Evolutionary conservation across 2,888 invertebrate genomes (phyloP), one percentile per base, ranked within the genome.

Genomic region (Salpingus planirostris): DNA sequence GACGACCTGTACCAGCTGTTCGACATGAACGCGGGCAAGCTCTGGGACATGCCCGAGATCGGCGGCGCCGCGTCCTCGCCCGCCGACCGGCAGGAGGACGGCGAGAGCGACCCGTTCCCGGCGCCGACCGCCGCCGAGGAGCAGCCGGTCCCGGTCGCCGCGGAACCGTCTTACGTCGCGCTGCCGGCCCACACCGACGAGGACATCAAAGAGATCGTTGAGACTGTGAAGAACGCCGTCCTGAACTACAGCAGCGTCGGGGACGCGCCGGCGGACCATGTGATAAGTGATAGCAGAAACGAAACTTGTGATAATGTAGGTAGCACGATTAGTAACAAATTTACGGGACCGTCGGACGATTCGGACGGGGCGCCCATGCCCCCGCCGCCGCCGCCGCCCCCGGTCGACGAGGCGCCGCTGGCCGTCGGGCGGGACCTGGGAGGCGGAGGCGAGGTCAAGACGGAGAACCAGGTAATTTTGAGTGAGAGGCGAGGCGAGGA

Each of bases 401-500:
- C n/a, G n/a, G n/a, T n/a, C n/a, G n/a, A n/a, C n/a, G n/a, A n/a
- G n/a, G n/a, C n/a, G n/a, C n/a, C n/a, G n/a, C n/a, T n/a, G n/a
- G n/a, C n/a, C n/a, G n/a, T n/a, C n/a, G n/a, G n/a, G n/a, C n/a
- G n/a, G n/a, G n/a, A n/a, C n/a, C n/a, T n/a, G n/a, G n/a, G n/a
- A n/a, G n/a, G n/a, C n/a, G n/a, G n/a, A 18, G 8, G 8, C 8
- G 18, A 24, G 14, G 29, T 5, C 3, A 26, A 26, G 18, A 21
- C 24, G 25, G 27, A 37, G 34, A 35, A 21, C 35, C 42, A 40
- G 42, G 47, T 46, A 46, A 50, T 36, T 43, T 38, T 41, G 33
- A 46, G 40, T 40, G 41, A 29, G 49, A 54, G 37, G 44, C 24
- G 30, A 57, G 28, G 31, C 29, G 40, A 40, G 35, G 53, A 57